Evolutionary conservation across 2,888 invertebrate species (phyloP).

Genomic region (Eristalinus sepulchralis): DNA sequence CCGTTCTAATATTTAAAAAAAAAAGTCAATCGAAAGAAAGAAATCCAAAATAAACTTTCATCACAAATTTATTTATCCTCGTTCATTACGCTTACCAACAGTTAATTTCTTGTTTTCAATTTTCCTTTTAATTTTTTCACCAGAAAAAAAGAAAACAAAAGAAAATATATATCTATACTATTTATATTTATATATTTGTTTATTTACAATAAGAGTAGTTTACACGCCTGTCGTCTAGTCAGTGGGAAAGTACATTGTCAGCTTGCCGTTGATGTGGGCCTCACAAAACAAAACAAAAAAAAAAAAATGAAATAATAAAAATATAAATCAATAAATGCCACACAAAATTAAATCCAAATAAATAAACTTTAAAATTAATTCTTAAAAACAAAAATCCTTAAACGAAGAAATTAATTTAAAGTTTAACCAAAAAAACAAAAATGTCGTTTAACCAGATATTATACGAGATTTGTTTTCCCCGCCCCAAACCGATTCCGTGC

Average conservation of each 20-base stretch:
- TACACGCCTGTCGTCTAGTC: constrained; percentile 81
- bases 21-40: too few relatives aligned
- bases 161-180: constrained; percentile 67
- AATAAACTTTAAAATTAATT: constrained; percentile 70
- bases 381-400: constrained; percentile 55
- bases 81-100: constrained; percentile 41
- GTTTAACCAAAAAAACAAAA: constrained; percentile 52
- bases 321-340: constrained; percentile 27
- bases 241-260: constrained; percentile 83
- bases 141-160: constrained; percentile 59
- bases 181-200: constrained; percentile 74
- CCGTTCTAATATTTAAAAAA: constrained; percentile 4
- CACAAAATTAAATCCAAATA: constrained; percentile 40
- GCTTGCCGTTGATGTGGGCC: constrained; percentile 88
- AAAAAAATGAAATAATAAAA: constrained; percentile 18
- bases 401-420: constrained; percentile 69
- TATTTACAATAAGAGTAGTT: constrained; percentile 81
- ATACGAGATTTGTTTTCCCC: constrained; percentile 78
- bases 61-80: constrained; percentile 36
- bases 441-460: constrained; percentile 79
- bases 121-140: constrained; percentile 23
- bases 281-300: constrained; percentile 74
- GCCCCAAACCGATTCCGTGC: constrained; percentile 27
- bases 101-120: not conserved
- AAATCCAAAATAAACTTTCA: constrained; percentile 45